Percentiles rank a stretch among this genome's conserved stretches.
Evolutionary conservation across 2,113 vertebrate species (phyloP).

Genomic region (Gila orcuttii): DNA sequence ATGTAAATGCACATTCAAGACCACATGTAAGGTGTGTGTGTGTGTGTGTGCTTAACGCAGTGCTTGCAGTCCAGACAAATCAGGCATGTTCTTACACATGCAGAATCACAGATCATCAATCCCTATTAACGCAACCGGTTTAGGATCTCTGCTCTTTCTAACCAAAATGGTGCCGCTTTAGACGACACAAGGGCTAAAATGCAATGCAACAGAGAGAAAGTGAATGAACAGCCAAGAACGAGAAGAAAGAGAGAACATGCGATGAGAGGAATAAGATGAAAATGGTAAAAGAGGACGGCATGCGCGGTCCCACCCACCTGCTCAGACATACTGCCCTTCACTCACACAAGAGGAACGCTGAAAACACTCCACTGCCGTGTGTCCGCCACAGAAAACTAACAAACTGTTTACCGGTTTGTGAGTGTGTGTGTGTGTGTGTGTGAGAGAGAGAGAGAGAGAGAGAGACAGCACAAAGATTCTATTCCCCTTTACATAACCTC

Average conservation of each 20-base stretch:
- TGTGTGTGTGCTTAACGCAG: neutral
- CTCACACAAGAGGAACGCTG: neutral
- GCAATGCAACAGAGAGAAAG: slow-evolving; percentile 64
- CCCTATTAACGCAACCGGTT: neutral
- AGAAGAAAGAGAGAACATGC: slow-evolving; percentile 15
- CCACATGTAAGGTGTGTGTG: neutral
- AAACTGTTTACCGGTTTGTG: slow-evolving; percentile 54
- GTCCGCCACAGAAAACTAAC: neutral
- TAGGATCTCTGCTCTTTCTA: slow-evolving; percentile 68
- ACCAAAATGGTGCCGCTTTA: slow-evolving; percentile 70
- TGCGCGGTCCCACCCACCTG: slow-evolving; percentile 66
- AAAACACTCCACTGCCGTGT: slow-evolving; percentile 9
- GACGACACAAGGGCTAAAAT: neutral
- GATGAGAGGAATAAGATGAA: slow-evolving; percentile 30
- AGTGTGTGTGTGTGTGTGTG: slow-evolving; percentile 51
- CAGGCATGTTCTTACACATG: slow-evolving; percentile 30
- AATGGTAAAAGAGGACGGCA: slow-evolving; percentile 34
- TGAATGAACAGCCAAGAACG: slow-evolving; percentile 44
- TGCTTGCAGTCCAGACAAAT: slow-evolving; percentile 28
- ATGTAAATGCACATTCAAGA: neutral
- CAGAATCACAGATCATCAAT: neutral
- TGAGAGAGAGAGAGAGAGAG: no score
- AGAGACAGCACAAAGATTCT: slow-evolving; percentile 63
- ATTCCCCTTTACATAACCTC: slow-evolving; percentile 79
- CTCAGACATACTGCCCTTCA: slow-evolving; percentile 50